A percentile compares a stretch with the other conserved stretches of the same genome.
phyloP scores from a whole-genome alignment of 2,888 invertebrate species.

The Trachelus tabidus region DNA sequence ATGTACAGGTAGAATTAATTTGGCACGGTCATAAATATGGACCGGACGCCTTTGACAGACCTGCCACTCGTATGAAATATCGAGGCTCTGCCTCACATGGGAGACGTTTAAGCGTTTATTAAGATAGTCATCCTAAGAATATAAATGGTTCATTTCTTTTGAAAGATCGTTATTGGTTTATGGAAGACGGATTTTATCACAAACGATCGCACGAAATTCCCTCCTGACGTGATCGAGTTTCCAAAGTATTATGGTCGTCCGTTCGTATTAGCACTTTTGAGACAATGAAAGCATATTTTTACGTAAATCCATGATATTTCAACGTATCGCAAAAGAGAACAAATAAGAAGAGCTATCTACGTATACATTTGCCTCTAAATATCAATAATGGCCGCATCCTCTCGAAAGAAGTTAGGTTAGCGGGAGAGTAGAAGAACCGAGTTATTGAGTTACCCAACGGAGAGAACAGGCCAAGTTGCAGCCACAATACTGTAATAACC shows the following conservation, averaged over 20 bases:
- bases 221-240: background rate
- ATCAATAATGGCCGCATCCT: background rate
- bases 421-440: slow-evolving; percentile 4
- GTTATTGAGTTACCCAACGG: slow-evolving; percentile 11
- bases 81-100: background rate
- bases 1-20: background rate
- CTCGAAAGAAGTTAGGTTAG: background rate
- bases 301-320: background rate
- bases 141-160: background rate
- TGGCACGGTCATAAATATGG: background rate
- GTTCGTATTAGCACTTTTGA: background rate
- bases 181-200: background rate
- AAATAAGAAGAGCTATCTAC: background rate
- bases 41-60: background rate
- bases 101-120: background rate
- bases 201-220: background rate
- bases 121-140: background rate
- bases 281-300: background rate
- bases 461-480: slow-evolving; percentile 8
- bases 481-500: slow-evolving; percentile 23
- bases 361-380: background rate
- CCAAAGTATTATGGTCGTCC: background rate
- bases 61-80: slow-evolving; percentile 1
- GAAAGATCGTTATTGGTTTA: background rate
- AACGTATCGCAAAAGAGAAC: background rate